Conservation (phyloP, 2,888 invertebrate genomes). For the Germaria angustata region DNA sequence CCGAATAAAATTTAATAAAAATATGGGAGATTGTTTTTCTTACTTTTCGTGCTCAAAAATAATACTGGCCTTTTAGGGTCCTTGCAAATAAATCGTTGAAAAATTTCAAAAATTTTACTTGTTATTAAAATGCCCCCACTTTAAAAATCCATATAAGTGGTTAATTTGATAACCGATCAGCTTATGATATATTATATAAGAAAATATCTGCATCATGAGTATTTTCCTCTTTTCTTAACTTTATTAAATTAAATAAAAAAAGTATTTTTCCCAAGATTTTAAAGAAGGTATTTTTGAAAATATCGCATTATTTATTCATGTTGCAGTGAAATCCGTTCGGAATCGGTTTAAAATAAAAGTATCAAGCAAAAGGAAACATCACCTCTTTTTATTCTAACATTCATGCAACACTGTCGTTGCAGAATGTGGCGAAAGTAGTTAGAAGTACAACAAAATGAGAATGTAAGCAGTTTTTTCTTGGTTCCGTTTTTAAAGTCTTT, state of each 20-base stretch:
- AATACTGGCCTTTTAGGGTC: too few relatives aligned
- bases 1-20: too few relatives aligned
- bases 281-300: background rate
- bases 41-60: too few relatives aligned
- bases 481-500: background rate
- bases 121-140: too few relatives aligned
- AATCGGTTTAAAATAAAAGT: conserved; percentile 40
- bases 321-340: conserved; percentile 3
- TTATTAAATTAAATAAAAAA: background rate
- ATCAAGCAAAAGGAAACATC: background rate
- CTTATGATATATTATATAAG: too few relatives aligned
- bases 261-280: background rate
- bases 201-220: background rate
- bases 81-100: too few relatives aligned
- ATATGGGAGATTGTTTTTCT: too few relatives aligned
- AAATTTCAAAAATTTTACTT: too few relatives aligned
- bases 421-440: background rate
- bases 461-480: conserved; percentile 18
- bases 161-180: too few relatives aligned
- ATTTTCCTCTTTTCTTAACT: too few relatives aligned
- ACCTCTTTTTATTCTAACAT: background rate
- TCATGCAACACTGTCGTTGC: too few relatives aligned
- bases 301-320: conserved; percentile 31
- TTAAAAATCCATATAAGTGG: too few relatives aligned
- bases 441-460: conserved; percentile 2